These are phyloP conservation scores for Mythimna impura DNA, from an alignment of 2,888 invertebrate species.

Conservation along the genomic window DNA sequence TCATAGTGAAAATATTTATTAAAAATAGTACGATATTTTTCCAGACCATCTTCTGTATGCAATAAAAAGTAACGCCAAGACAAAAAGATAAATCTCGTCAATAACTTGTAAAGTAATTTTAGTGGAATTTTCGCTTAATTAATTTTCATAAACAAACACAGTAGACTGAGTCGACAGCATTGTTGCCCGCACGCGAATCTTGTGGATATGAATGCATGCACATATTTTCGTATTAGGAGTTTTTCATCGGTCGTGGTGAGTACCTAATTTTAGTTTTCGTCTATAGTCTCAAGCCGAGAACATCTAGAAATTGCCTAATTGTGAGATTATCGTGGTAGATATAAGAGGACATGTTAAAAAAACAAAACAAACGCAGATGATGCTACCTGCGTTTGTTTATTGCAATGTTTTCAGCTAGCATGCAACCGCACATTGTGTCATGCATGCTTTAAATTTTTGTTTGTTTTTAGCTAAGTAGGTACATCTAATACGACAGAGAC, in stretches of 20 bases:
- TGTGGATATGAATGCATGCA: slow-evolving; percentile 44
- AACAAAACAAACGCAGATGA: not conserved
- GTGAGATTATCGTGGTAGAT: not conserved
- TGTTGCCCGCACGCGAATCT: slow-evolving; percentile 55
- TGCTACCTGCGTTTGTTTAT: slow-evolving; percentile 4
- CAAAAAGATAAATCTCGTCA: slow-evolving; percentile 15
- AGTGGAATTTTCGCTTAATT: slow-evolving; percentile 56
- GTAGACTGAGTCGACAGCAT: slow-evolving; percentile 26
- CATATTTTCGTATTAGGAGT: slow-evolving; percentile 54
- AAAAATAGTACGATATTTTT: not conserved
- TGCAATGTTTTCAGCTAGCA: slow-evolving; percentile 3
- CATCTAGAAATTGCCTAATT: not conserved
- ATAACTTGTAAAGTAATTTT: slow-evolving; percentile 37
- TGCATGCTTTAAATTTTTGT: slow-evolving; percentile 6
- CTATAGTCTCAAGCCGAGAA: not conserved
- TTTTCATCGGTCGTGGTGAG: slow-evolving; percentile 53
- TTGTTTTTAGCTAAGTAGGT: not conserved
- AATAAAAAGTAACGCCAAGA: slow-evolving; percentile 8
- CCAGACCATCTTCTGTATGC: not conserved
- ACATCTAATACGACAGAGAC: not conserved
- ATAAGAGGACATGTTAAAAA: not conserved
- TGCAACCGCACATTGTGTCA: not conserved
- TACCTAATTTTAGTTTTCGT: slow-evolving; percentile 34
- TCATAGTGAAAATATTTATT: not conserved
- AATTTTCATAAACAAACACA: slow-evolving; percentile 55